Base-by-base conservation (phyloP, 2,113 vertebrate genomes). In the Ophthalmotilapia sp. region DNA sequence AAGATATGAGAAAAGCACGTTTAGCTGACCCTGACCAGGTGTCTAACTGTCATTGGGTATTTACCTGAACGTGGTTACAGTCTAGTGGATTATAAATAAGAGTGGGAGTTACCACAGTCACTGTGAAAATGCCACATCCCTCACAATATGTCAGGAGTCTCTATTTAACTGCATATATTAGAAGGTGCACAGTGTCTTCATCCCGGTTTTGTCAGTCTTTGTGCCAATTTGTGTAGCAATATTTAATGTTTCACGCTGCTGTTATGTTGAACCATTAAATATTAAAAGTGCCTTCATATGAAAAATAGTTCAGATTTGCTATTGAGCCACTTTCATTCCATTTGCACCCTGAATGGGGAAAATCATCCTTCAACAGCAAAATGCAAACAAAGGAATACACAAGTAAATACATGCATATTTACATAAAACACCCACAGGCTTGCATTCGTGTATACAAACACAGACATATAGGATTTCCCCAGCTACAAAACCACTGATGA, bases 401-500 rank as follows among this genome's bases (percentile, higher is more conserved):
- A 21, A 36, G 14, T 62, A 38, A 55, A 82, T 17, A 33, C 31
- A 82, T 38, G 15, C 14, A 62, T 4, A 51, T 42, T 56, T 58
- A 58, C 54, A 70, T 40, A 13, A 38, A 54, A 77, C 51, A 45
- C 29, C 15, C n/a, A 83, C n/a, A 53, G 42, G 33, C 36, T 47
- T 12, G 31, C 7, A 82, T 17, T 19, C 31, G 12, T n/a, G 29
- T 49, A 7, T n/a, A 15, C 17, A 26, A 60, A 60, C 56, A 65
- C 40, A 86, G 14, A 81, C 9, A 1, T 23, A 21, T n/a, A 17
- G 29, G 3, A 31, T 79, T 83, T 82, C 47, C 19, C 33, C 21
- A 83, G 80, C 40, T 38, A 51, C 60, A 85, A 21, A 87, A 81
- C 55, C 80, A 5, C 31, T 33, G 79, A 42, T 40, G 85, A 49